Percentiles rank a stretch among this genome's conserved stretches.
These are phyloP conservation scores for Phenganax marumi DNA, from an alignment of 92 coral and sea anemone genomes.

Conservation along the genomic window DNA sequence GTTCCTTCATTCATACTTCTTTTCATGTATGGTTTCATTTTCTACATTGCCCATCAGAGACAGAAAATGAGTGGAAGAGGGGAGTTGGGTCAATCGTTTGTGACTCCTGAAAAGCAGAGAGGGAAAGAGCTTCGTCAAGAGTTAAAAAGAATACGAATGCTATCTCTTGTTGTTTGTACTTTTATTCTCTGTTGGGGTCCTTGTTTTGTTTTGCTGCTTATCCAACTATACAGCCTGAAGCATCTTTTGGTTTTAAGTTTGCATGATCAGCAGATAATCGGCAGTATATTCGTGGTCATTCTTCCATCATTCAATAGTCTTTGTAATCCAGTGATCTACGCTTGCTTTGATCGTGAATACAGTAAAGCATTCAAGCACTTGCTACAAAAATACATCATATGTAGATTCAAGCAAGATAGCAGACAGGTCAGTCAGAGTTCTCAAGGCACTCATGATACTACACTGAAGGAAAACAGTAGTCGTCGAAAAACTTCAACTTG, in stretches of 20 bases:
- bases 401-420: not conserved
- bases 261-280: not conserved
- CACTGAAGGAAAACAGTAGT: not conserved
- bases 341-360: conserved; percentile 84
- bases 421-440: not conserved
- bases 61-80: conserved; percentile 44
- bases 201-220: conserved; percentile 70
- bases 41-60: conserved; percentile 43
- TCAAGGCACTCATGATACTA: not conserved
- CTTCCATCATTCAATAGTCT: conserved; percentile 86
- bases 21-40: conserved; percentile 35
- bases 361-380: conserved; percentile 78
- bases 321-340: conserved; percentile 91
- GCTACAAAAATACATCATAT: conserved; percentile 10
- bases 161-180: conserved; percentile 76
- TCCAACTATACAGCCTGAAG: conserved; percentile 52
- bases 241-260: not conserved
- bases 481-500: not conserved
- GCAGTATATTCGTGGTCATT: conserved; percentile 47
- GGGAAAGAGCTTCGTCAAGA: conserved; percentile 45
- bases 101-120: not conserved
- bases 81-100: conserved; percentile 31
- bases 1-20: conserved; percentile 24
- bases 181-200: conserved; percentile 94
- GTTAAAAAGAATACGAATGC: conserved; percentile 83